Base-by-base conservation (phyloP, 2,888 invertebrate genomes). In the Eudemis profundana region DNA sequence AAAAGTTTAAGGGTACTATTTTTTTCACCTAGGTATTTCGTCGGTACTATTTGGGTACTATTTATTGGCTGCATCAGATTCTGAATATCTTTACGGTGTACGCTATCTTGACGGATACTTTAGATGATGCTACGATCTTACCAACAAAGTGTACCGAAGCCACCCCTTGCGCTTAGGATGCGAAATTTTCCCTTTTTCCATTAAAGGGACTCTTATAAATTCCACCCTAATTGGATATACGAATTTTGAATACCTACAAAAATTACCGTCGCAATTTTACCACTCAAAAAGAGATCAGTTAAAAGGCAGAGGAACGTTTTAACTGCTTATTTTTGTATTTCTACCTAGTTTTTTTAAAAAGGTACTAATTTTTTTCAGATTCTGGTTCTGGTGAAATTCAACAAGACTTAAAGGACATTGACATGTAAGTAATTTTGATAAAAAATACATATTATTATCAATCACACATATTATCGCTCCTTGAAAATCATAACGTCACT, bases 201-300 rank as follows among this genome's bases (percentile, higher is more conserved):
- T 53, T 40, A 70, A 72, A 67, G 56, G 65, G 54, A 64, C 57
- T 70, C 69, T 61, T 61, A 49, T 57, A 68, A 53, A 65, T 61
- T 61, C 71, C 69, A 54, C 69, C 65, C 68, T 77, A 77, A 78
- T 77, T 77, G 77, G 74, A 73, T 69, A 70, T 66, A 65, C 8
- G 61, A 72, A 72, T 67, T 73, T 63, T 70, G 71, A 77, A 72
- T 72, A 70, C 70, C 68, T 72, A 70, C 69, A 72, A 73, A 67
- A 75, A 73, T 77, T 74, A 76, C 72, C 69, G 61, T 64, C 70
- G 72, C 67, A 72, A 76, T 74, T 75, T 76, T 54, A 68, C 69
- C 64, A 71, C 69, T 74, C 70, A 70, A 72, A 56, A 72, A 76
- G 70, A 70, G 62, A 70, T 46, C 42, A 50, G 51, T 59, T 66